Conservation (phyloP, 2,888 invertebrate genomes). For the Sarcophaga rosellei region DNA sequence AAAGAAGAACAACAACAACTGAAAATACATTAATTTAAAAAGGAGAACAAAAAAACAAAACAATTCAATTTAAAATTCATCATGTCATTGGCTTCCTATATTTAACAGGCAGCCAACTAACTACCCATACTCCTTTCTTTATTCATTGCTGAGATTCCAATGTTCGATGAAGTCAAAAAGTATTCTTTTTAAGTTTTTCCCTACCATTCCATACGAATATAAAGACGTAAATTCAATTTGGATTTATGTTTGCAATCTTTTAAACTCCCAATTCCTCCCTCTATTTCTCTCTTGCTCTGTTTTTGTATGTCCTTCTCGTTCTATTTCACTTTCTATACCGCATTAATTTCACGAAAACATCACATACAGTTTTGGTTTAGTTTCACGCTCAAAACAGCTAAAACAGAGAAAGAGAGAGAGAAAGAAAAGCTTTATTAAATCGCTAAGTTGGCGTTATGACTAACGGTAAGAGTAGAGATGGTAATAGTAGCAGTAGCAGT, state of each 20-base stretch:
- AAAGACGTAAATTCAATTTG: constrained; percentile 40
- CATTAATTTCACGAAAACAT: neutral
- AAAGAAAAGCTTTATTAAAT: constrained; percentile 20
- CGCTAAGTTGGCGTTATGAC: constrained; percentile 12
- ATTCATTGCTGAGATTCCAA: neutral
- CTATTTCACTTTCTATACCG: too few relatives aligned
- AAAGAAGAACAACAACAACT: neutral
- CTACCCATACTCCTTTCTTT: neutral
- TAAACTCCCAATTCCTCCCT: neutral
- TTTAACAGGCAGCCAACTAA: too few relatives aligned
- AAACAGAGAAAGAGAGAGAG: neutral
- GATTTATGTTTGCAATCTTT: constrained; percentile 19
- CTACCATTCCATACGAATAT: neutral
- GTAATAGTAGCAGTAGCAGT: neutral
- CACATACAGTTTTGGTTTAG: constrained; percentile 1
- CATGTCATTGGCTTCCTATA: constrained; percentile 4
- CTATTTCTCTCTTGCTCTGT: neutral
- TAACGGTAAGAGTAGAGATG: neutral
- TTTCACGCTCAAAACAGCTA: neutral
- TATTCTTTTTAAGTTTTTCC: neutral
- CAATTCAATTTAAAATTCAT: constrained; percentile 40
- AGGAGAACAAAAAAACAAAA: neutral
- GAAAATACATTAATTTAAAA: neutral
- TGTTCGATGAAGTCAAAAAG: neutral
- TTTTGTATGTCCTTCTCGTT: too few relatives aligned